phyloP scores from a whole-genome alignment of 2,888 invertebrate genomes.

The Rugalucina vietnamica region DNA sequence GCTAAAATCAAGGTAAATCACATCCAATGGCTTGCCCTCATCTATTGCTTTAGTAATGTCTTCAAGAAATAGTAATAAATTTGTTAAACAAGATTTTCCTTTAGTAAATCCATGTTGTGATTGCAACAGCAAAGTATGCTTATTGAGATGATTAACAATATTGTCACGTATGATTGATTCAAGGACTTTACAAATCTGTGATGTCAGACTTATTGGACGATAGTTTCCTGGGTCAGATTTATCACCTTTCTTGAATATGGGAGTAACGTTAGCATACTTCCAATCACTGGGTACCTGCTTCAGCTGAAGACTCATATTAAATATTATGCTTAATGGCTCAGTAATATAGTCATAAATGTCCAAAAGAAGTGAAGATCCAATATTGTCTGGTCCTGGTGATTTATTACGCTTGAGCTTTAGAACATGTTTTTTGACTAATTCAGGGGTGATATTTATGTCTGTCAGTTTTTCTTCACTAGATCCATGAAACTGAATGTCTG shows the following conservation, averaged over 20 bases:
- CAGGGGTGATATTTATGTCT: background rate
- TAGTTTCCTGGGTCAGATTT: slow-evolving; percentile 2
- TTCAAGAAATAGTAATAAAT: no score
- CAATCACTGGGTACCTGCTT: slow-evolving; percentile 15
- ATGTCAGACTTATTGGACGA: background rate
- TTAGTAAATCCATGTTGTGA: background rate
- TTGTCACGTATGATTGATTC: background rate
- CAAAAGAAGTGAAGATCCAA: no score
- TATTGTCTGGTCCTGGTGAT: no score
- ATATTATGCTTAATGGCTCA: slow-evolving; percentile 6
- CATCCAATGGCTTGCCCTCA: no score
- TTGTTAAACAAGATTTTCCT: background rate
- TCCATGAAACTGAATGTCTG: background rate
- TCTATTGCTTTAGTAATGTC: no score
- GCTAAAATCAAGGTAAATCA: no score
- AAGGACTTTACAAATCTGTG: no score
- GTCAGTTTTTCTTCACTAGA: background rate
- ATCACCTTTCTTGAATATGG: slow-evolving; percentile 23
- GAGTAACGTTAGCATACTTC: slow-evolving; percentile 12
- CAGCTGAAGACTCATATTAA: background rate
- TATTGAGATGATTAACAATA: background rate
- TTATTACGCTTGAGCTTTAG: background rate
- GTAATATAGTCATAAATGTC: slow-evolving; percentile 17
- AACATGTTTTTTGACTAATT: background rate
- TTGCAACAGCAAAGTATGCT: background rate